phyloP scores from a whole-genome alignment of 2,113 vertebrate genomes.

The Gracilinanus agilis region DNA sequence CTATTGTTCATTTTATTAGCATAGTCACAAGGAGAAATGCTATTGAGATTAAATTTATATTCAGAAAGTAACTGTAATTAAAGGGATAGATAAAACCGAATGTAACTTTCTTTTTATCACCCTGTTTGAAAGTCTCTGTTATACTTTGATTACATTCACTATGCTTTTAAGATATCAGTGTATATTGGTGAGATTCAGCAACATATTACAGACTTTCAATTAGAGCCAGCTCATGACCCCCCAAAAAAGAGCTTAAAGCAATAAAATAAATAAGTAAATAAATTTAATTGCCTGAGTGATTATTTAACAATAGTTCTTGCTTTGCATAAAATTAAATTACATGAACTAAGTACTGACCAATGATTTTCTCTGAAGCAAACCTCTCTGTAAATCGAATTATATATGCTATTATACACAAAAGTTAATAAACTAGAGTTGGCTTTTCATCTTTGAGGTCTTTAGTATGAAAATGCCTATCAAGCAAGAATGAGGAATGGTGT shows the following conservation, averaged over 20 bases:
- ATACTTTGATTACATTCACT: conserved; percentile 33
- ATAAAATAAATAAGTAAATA: conserved; percentile 31
- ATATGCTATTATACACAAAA: conserved; percentile 55
- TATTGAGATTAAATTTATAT: conserved; percentile 16
- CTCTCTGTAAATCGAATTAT: conserved; percentile 65
- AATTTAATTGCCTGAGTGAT: conserved; percentile 47
- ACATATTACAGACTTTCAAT: conserved; percentile 33
- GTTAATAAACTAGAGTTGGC: conserved; percentile 64
- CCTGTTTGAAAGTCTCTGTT: background rate
- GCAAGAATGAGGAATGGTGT: conserved; percentile 59
- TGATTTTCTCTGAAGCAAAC: conserved; percentile 49
- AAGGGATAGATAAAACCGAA: conserved; percentile 18
- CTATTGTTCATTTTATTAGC: conserved; percentile 29
- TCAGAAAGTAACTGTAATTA: background rate
- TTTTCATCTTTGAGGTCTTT: conserved; percentile 61
- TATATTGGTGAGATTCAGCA: conserved; percentile 28
- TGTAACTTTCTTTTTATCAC: conserved; percentile 14
- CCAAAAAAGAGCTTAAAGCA: conserved; percentile 51
- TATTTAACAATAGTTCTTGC: conserved; percentile 59
- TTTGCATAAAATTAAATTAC: conserved; percentile 59
- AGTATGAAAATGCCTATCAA: conserved; percentile 59
- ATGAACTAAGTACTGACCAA: conserved; percentile 68
- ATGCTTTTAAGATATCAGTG: conserved; percentile 6
- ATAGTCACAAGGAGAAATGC: background rate
- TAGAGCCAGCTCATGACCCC: background rate